phyloP scores from a whole-genome alignment of 2,113 vertebrate species.

The Leptobrachium leishanense region DNA sequence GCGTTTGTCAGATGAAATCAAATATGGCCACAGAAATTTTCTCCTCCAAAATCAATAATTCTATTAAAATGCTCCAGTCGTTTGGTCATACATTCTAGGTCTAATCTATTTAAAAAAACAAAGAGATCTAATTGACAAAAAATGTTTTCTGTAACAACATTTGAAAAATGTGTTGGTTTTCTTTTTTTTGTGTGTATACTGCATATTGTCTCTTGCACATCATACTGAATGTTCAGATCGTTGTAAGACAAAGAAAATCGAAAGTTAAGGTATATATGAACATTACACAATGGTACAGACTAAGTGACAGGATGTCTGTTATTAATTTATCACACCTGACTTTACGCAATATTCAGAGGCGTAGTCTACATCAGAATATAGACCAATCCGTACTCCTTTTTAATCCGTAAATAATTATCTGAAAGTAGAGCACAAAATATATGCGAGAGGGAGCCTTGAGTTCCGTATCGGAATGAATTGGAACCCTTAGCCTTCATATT shows the following conservation, averaged over 20 bases:
- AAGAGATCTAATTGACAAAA: neutral
- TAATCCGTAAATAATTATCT: no score
- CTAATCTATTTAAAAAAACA: neutral
- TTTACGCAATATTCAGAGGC: no score
- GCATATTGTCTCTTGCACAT: constrained; percentile 15
- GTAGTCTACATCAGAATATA: no score
- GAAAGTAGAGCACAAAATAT: no score
- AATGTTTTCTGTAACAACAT: neutral
- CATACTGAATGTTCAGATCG: neutral
- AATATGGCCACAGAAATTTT: neutral
- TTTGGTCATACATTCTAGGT: neutral
- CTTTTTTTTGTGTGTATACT: neutral
- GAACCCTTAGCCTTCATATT: no score
- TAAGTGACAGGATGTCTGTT: neutral
- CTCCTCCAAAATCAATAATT: neutral
- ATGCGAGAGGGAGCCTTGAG: no score
- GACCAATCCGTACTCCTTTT: no score
- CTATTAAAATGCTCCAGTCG: neutral
- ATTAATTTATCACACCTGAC: no score
- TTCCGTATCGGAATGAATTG: no score
- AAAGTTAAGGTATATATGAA: neutral
- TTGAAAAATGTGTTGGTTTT: neutral
- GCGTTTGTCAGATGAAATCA: neutral
- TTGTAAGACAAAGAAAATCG: neutral
- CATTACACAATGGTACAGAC: neutral